phyloP scores from a whole-genome alignment of 1,140 invertebrate species.

The Popillia japonica region DNA sequence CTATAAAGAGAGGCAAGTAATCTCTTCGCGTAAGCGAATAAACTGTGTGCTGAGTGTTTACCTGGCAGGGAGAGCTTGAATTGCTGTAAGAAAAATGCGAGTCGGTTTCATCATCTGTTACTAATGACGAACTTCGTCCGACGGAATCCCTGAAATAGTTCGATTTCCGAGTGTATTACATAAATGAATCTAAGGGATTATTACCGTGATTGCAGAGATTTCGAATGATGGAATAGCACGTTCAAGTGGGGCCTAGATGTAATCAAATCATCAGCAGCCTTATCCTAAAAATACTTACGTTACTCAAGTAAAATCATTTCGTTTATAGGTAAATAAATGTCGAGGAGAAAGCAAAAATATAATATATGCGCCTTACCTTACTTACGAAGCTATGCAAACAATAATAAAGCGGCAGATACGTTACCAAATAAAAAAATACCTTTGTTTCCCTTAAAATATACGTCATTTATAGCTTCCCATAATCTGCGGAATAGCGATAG shows the following conservation, averaged over 20 bases:
- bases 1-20: slow-evolving; percentile 19
- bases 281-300: slow-evolving; percentile 23
- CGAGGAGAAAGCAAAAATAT: not conserved
- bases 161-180: too few relatives aligned
- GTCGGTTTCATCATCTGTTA: slow-evolving; percentile 72
- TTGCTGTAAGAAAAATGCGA: slow-evolving; percentile 79
- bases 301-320: not conserved
- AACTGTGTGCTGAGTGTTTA: too few relatives aligned
- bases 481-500: too few relatives aligned
- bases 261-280: slow-evolving; percentile 17
- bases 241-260: slow-evolving; percentile 21
- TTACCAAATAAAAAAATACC: slow-evolving; percentile 1
- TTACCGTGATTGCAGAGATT: slow-evolving; percentile 19
- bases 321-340: not conserved
- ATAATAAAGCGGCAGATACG: not conserved
- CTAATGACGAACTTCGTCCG: slow-evolving; percentile 60
- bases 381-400: not conserved
- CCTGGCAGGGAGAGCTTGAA: slow-evolving; percentile 74
- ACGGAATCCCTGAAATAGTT: slow-evolving; percentile 62
- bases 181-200: not conserved
- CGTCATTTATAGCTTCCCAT: too few relatives aligned
- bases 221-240: not conserved
- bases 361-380: slow-evolving; percentile 15
- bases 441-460: too few relatives aligned
- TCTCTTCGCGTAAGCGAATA: too few relatives aligned